phyloP scores from a whole-genome alignment of 2,888 invertebrate species.

The Caenorhabditis panamensis region DNA sequence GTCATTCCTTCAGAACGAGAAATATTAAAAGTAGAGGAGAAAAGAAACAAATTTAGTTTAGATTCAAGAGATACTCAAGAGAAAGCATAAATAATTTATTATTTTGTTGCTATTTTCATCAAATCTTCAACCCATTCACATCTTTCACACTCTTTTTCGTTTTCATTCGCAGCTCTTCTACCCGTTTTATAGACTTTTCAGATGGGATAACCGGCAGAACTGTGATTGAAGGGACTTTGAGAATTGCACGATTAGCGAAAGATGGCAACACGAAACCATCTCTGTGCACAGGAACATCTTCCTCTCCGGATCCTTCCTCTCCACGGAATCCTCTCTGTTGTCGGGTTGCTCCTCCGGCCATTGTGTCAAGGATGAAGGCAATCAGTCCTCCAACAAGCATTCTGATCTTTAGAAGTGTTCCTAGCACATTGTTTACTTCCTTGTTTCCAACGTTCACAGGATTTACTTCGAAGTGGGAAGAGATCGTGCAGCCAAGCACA shows the following conservation, averaged over 20 bases:
- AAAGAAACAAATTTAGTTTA: slow-evolving; percentile 35
- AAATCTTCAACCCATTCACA: neutral
- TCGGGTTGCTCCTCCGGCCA: slow-evolving; percentile 68
- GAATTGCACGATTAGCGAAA: slow-evolving; percentile 32
- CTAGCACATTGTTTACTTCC: slow-evolving; percentile 69
- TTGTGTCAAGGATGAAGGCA: slow-evolving; percentile 82
- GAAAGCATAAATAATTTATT: slow-evolving; percentile 34
- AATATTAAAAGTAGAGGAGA: slow-evolving; percentile 42
- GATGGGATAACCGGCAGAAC: slow-evolving; percentile 39
- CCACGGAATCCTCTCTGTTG: slow-evolving; percentile 66
- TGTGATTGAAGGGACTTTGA: slow-evolving; percentile 38
- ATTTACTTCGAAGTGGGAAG: slow-evolving; percentile 62
- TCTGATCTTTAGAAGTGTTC: slow-evolving; percentile 73
- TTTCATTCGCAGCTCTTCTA: slow-evolving; percentile 27
- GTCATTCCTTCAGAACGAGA: slow-evolving; percentile 46
- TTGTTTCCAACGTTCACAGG: slow-evolving; percentile 50
- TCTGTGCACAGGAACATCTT: slow-evolving; percentile 4
- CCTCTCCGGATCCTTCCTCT: neutral
- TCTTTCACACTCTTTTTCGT: neutral
- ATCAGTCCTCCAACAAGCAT: slow-evolving; percentile 82
- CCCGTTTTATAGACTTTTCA: slow-evolving; percentile 27
- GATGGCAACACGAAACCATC: slow-evolving; percentile 45
- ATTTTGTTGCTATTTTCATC: neutral
- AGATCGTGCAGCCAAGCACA: slow-evolving; percentile 71
- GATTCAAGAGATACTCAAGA: neutral